These are phyloP conservation scores for Rhagophthalmus giganteus DNA, from an alignment of 2,888 invertebrate species.

Conservation along the genomic window DNA sequence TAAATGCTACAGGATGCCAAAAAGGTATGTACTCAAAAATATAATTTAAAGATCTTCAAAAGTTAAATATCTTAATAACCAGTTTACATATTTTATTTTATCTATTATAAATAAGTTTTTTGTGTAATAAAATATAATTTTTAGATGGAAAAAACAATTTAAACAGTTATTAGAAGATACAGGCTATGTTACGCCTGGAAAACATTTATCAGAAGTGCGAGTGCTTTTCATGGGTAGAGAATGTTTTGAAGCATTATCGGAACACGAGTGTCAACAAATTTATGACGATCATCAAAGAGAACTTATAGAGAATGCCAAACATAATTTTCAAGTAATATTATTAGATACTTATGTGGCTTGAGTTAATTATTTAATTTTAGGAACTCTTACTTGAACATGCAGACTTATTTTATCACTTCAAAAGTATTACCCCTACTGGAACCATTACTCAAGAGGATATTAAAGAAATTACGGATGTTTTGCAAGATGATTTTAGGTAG, in stretches of 20 bases:
- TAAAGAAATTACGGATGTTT: constrained; percentile 86
- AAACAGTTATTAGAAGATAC: constrained; percentile 91
- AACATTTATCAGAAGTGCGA: constrained; percentile 84
- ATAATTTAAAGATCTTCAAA: too few species aligned
- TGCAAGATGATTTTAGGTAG: constrained; percentile 89
- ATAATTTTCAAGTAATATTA: constrained; percentile 86
- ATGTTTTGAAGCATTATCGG: constrained; percentile 89
- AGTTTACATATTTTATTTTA: too few species aligned
- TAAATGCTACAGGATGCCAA: too few species aligned
- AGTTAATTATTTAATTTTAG: constrained; percentile 50
- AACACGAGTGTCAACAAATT: constrained; percentile 87
- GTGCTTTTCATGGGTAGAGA: constrained; percentile 93
- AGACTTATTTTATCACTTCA: constrained; percentile 90
- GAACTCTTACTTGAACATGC: constrained; percentile 91
- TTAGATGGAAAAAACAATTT: constrained; percentile 91
- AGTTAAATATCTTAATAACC: too few species aligned
- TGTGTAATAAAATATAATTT: too few species aligned
- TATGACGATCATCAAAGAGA: constrained; percentile 93
- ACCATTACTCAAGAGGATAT: constrained; percentile 94
- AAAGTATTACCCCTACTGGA: constrained; percentile 84
- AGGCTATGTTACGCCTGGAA: constrained; percentile 94
- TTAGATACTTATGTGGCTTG: constrained; percentile 2
- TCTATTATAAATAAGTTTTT: too few species aligned
- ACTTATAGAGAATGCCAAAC: constrained; percentile 85
- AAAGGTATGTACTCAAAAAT: too few species aligned